These are phyloP conservation scores for Gallinago nigripennis DNA, from an alignment of 2,797 vertebrate genomes.

Conservation along the genomic window DNA sequence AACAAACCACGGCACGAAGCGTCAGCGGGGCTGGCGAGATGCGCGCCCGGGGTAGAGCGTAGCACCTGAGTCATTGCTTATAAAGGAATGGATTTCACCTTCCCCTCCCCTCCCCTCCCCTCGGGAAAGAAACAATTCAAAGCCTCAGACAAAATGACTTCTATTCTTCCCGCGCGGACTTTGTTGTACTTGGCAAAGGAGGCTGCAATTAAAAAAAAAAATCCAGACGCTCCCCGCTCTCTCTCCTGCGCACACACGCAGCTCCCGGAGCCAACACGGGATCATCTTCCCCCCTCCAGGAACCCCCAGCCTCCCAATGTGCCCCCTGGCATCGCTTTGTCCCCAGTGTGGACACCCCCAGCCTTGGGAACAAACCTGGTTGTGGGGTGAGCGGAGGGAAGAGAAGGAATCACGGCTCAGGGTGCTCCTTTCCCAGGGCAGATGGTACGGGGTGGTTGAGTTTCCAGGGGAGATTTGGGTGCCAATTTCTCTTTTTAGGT, in stretches of 20 bases:
- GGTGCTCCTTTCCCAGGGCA: background rate
- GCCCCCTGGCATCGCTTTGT: rapidly evolving
- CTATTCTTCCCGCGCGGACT: background rate
- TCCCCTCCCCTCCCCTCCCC: background rate
- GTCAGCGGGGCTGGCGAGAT: background rate
- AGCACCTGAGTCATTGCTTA: slow-evolving; percentile 70
- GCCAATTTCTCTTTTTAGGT: background rate
- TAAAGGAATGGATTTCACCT: slow-evolving; percentile 22
- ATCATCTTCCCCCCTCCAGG: background rate
- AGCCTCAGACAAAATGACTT: background rate
- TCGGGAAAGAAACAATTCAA: background rate
- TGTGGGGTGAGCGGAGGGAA: rapidly evolving
- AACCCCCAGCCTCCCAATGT: rapidly evolving
- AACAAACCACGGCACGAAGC: background rate
- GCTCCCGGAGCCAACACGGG: background rate
- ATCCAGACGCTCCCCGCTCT: background rate
- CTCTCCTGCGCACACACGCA: background rate
- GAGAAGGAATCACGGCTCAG: rapidly evolving
- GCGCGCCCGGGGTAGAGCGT: slow-evolving; percentile 34
- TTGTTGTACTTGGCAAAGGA: slow-evolving; percentile 52
- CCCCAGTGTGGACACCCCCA: rapidly evolving
- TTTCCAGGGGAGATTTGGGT: background rate
- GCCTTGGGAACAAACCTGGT: background rate
- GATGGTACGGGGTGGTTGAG: rapidly evolving
- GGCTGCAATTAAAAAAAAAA: background rate